Percentiles rank a stretch among this genome's conserved stretches.
phyloP scores from a whole-genome alignment of 2,888 invertebrate genomes.

The Orthonychiurus folsomi region DNA sequence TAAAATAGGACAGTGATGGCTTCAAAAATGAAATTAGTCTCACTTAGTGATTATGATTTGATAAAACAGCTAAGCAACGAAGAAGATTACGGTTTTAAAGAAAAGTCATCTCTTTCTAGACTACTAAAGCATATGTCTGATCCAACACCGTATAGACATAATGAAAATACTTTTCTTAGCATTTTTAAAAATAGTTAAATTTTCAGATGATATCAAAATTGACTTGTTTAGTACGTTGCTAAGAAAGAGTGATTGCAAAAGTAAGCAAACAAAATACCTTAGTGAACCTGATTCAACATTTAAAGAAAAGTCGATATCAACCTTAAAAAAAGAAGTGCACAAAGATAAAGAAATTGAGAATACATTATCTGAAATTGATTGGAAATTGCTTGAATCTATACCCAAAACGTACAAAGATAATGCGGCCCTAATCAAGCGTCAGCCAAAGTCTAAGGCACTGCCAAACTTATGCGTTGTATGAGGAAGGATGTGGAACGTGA shows the following conservation, averaged over 20 bases:
- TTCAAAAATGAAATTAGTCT: background rate
- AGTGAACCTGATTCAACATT: background rate
- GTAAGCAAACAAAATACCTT: no score
- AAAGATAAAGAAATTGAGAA: background rate
- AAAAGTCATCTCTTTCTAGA: no score
- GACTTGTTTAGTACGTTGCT: background rate
- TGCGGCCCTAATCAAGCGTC: background rate
- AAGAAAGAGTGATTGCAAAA: no score
- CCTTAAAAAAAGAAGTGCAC: background rate
- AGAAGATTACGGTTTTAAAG: no score
- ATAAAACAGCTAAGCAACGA: background rate
- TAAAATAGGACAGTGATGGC: background rate
- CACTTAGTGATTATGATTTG: background rate
- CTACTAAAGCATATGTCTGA: no score
- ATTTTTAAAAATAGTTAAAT: background rate
- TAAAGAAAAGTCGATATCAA: background rate
- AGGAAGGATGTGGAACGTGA: no score
- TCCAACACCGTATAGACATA: no score
- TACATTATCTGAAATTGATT: background rate
- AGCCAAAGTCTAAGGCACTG: background rate
- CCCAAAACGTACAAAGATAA: background rate
- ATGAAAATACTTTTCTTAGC: no score
- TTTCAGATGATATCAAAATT: background rate
- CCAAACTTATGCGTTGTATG: no score
- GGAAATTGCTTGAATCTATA: background rate